phyloP scores from a whole-genome alignment of 2,797 vertebrate genomes.

The Parambassis ranga region DNA sequence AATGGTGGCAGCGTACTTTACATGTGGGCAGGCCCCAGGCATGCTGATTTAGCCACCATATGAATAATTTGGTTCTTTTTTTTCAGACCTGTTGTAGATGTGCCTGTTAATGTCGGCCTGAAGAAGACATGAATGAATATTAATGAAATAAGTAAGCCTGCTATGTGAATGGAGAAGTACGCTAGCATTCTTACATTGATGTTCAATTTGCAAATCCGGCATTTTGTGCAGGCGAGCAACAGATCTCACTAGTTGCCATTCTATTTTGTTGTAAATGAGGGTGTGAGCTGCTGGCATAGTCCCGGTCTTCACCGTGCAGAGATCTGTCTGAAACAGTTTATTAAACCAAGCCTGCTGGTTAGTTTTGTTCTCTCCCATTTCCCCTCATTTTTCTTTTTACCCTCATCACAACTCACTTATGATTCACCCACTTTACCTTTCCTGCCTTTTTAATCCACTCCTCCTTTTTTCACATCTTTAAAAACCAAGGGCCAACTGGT shows the following conservation, averaged over 20 bases:
- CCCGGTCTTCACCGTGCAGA: constrained; percentile 19
- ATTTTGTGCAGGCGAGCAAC: constrained; percentile 6
- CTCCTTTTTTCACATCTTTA: neutral
- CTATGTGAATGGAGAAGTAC: neutral
- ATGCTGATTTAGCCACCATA: constrained; percentile 19
- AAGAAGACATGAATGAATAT: constrained; percentile 31
- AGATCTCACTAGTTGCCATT: constrained; percentile 6
- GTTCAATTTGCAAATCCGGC: constrained; percentile 34
- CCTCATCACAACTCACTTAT: constrained; percentile 1
- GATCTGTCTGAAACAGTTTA: constrained; percentile 8
- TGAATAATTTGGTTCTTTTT: constrained; percentile 3
- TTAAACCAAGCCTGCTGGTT: neutral
- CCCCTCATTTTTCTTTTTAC: neutral
- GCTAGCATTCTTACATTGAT: constrained; percentile 29
- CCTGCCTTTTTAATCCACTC: neutral
- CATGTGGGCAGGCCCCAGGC: constrained; percentile 37
- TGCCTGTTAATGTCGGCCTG: constrained; percentile 13
- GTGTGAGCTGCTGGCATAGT: constrained; percentile 43
- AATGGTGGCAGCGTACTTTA: constrained; percentile 32
- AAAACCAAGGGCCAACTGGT: constrained; percentile 17
- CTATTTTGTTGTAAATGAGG: constrained; percentile 1
- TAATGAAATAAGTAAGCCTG: constrained; percentile 8
- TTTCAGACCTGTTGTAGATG: neutral
- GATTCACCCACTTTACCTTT: constrained; percentile 20
- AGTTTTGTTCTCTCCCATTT: constrained; percentile 1